Evolutionary conservation across 2,113 vertebrate genomes (phyloP).

Genomic region (Menidia beryllina): DNA sequence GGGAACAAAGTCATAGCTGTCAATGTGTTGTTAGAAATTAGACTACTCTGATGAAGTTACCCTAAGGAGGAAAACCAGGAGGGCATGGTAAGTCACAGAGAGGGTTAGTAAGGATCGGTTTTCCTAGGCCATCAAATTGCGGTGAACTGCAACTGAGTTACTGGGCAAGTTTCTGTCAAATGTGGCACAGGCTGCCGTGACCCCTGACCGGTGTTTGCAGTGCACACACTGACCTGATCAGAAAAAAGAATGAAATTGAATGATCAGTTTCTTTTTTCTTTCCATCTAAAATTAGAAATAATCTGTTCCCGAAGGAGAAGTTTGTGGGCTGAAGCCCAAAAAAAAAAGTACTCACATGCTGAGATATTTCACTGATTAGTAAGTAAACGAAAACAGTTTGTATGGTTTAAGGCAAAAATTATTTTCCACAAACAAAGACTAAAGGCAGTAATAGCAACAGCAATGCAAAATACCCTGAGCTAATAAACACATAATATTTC

Average conservation of each 20-base stretch:
- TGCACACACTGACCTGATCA: background rate
- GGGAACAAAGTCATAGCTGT: constrained; percentile 32
- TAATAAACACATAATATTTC: constrained; percentile 64
- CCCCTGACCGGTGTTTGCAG: background rate
- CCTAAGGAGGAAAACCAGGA: constrained; percentile 15
- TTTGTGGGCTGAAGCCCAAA: background rate
- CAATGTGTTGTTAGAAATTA: constrained; percentile 50
- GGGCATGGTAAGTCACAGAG: constrained; percentile 20
- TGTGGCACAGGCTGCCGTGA: constrained; percentile 16
- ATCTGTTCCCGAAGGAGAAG: background rate
- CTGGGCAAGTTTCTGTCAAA: constrained; percentile 41
- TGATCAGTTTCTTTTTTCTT: background rate
- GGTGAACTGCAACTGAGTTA: constrained; percentile 19
- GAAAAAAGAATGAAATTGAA: background rate
- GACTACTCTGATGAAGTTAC: constrained; percentile 8
- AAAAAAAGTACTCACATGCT: background rate
- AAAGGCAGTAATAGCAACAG: constrained; percentile 28
- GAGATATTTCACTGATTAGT: background rate
- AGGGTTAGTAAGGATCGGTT: constrained; percentile 13
- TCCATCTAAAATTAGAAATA: background rate
- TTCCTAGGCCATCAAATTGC: constrained; percentile 6
- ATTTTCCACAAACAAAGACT: constrained; percentile 51
- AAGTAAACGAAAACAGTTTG: constrained; percentile 17
- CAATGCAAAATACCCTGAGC: constrained; percentile 37
- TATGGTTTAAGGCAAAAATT: background rate